Evolutionary conservation across 1,140 invertebrate species (phyloP), one percentile per base, ranked within the genome.

Genomic region (Aphelinus certus): DNA sequence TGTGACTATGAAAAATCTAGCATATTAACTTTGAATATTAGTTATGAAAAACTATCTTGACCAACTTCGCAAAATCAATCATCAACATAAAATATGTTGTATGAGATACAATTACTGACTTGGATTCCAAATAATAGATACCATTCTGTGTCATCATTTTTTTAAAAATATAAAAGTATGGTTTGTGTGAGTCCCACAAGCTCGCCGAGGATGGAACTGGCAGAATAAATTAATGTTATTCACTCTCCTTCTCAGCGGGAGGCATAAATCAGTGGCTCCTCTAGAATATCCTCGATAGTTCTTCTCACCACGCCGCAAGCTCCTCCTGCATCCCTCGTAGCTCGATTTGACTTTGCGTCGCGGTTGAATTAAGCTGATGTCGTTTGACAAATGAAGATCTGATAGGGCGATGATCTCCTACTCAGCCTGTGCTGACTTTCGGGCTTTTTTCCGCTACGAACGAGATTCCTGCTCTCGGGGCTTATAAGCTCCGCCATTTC

Each of bases 351-450:
- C 66, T 57, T 70, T 66, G 61, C 55, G 67, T 7, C 73, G 1
- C 70, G 75, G 78, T 75, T 79, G 81, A 83, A 83, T 83, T 81
- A 80, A 80, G 76, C 81, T 76, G 77, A 77, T 74, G 79, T 77
- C 69, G 72, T 64, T 78, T 84, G 83, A 84, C 80, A 84, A 84
- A 84, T 82, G 82, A 82, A 82, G 79, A 84, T 84, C 83, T 81
- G 83, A 84, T 84, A 84, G 65, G 82, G 71, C 75, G 83, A 84
- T 84, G 63, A 84, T 84, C 83, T 75, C 55, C 56, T 66, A 6
- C 71, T 66, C 55, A 43, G 56, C 47, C 68, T 69, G 70, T 84
- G 83, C 83, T 84, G 83, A 84, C 82, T 83, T 81, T 57, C 63
- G 66, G 10, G 49, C 65, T 71, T 77, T 78, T 66, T 65, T 60